Conservation (phyloP, 2,797 vertebrate genomes). For the Hydrolagus colliei region DNA sequence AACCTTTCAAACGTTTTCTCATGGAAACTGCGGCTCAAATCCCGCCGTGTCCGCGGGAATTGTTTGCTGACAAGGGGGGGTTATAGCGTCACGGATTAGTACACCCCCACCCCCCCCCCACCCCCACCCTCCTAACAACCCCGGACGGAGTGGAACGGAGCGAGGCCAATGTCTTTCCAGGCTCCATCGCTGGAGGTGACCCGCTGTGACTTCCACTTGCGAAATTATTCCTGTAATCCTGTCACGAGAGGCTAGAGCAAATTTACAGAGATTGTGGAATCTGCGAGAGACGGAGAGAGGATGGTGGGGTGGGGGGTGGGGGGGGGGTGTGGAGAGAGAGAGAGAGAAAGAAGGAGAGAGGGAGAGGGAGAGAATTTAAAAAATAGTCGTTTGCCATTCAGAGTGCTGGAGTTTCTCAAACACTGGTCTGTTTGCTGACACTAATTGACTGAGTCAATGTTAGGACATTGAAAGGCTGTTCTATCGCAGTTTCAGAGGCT, state of each 20-base stretch:
- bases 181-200: not conserved
- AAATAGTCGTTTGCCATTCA: not conserved
- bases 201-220: not conserved
- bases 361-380: not conserved
- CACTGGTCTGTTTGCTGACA: not conserved
- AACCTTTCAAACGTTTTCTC: not conserved
- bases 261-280: not conserved
- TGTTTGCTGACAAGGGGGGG: not conserved
- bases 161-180: too few species aligned
- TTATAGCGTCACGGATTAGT: not conserved
- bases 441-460: not conserved
- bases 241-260: not conserved
- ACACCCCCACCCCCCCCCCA: not conserved
- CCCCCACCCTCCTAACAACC: too few species aligned
- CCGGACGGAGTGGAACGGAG: too few species aligned
- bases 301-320: too few species aligned
- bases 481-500: not conserved
- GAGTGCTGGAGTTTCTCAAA: not conserved
- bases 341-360: too few species aligned
- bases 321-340: too few species aligned
- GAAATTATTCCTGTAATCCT: constrained; percentile 14
- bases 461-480: not conserved
- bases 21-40: too few species aligned
- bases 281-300: not conserved
- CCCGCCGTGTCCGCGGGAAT: too few species aligned